Conservation (phyloP, 2,888 invertebrate genomes). For the Andrena flavipes region DNA sequence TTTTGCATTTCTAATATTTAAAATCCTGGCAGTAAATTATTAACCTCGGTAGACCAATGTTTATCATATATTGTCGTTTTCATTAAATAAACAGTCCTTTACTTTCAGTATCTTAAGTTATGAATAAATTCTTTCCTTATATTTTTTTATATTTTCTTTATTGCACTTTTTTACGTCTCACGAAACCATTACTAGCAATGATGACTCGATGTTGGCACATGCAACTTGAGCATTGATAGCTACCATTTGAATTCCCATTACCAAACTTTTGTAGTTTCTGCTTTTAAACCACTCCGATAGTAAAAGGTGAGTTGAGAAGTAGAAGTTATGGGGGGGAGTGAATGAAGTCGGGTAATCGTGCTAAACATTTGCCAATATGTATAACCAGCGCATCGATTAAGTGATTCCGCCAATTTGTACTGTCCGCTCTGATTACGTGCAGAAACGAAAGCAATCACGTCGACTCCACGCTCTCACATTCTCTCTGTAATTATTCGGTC, state of each 20-base stretch:
- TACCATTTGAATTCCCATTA: conserved; percentile 48
- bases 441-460: conserved; percentile 62
- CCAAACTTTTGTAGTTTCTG: conserved; percentile 65
- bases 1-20: too few species aligned
- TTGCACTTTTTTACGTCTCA: background rate
- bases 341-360: conserved; percentile 65
- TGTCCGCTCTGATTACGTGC: conserved; percentile 67
- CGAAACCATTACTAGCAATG: background rate
- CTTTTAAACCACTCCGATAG: conserved; percentile 59
- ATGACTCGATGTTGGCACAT: conserved; percentile 28
- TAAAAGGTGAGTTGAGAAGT: conserved; percentile 16
- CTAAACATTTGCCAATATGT: conserved; percentile 70
- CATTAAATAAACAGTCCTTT: too few species aligned
- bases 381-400: conserved; percentile 64
- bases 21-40: too few species aligned
- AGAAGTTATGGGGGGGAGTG: conserved; percentile 28
- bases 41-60: too few species aligned
- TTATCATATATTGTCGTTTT: too few species aligned
- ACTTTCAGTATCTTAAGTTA: too few species aligned
- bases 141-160: background rate
- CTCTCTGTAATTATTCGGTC: conserved; percentile 47
- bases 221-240: conserved; percentile 22
- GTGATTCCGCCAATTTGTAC: conserved; percentile 71
- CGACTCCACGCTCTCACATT: conserved; percentile 9
- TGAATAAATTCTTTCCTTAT: background rate